Evolutionary conservation across 2,113 vertebrate genomes (phyloP), one percentile per base, ranked within the genome.

Genomic region (Natator depressus): DNA sequence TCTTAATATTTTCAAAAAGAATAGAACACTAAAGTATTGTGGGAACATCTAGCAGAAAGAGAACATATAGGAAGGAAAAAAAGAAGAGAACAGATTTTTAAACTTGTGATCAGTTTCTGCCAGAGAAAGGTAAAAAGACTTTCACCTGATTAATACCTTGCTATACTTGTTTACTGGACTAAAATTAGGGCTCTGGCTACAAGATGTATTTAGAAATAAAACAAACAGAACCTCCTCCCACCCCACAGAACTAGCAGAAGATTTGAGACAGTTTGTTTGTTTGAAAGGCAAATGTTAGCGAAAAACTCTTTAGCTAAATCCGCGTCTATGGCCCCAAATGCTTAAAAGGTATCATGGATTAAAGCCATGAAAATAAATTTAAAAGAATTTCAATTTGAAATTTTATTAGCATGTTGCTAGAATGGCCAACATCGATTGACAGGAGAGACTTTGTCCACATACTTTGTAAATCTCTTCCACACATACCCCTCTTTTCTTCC

Each of bases 301-400:
- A 98, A 93, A 97, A 97, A 85, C 65, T 96, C 38, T 96, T 97
- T 95, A 98, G 95, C 97, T 97, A 97, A 94, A 96, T 96, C 94
- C 96, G 97, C 89, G 97, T 96, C 96, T 93, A 95, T 89, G 53
- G 98, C 94, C 97, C 97, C 97, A 97, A 92, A 93, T 93, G 94
- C 96, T 97, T 98, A 97, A 98, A 98, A 97, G 96, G 94, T 76
- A 97, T 98, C 98, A 98, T 98, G 98, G 98, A 98, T 96, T 98
- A 98, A 98, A 98, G 98, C 98, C 98, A 98, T 98, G 98, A 98
- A 98, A 98, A 98, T 98, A 98, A 95, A 94, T 88, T 92, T 87
- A 94, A 90, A 95, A 98, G 98, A 98, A 97, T 98, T 98, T 98
- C 98, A 98, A 98, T 99, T 99, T 98, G 98, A 98, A 98, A 98